Base-by-base conservation (phyloP, 1,140 invertebrate genomes). In the Ostrea denselamellosa region DNA sequence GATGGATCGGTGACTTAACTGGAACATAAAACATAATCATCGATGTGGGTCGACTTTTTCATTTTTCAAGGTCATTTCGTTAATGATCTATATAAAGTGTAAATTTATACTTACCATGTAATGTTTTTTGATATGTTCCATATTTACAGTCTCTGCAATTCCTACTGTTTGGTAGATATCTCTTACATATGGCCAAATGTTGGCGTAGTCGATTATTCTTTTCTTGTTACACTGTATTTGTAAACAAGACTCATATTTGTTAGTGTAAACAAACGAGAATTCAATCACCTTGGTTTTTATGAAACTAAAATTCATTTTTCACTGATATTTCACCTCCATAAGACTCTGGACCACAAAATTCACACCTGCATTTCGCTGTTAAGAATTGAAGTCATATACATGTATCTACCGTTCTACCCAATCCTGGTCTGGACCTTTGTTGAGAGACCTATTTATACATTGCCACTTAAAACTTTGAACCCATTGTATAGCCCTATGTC, bases 111-210 rank as follows among this genome's bases (percentile, higher is more conserved):
- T 90, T 71, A 93, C 93, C 87, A 89, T 88, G 82, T 94, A 94
- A 85, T 93, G 93, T 56, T 89, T 91, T 10, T 85, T 89, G 81
- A 94, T 94, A 87, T 94, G 93, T 86, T 94, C 91, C 68, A 90
- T 86, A 87, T 94, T 89, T 0, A 93, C 91, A 10, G 94, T 94
- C 0, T 93, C 92, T 14, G 88, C 86, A 22, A 94, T 87, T 51
- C 92, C 94, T 8, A 87, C 87, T 5, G 90, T 90, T 88, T 94
- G 93, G 86, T 94, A 94, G 19, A 94, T 86, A 53, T 94, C 93
- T 12, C 92, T 86, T 19, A 90, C 56, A 85, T 92, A 94, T 22
- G 86, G 91, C 92, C 93, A 94, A 7, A 94, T 84, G 85, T 93
- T 94, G 0, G 92, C 92, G 83, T 94, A 94, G 83, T 94, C 94